Base-by-base conservation (phyloP, 2,113 vertebrate species). In the Brachirus orientalis region DNA sequence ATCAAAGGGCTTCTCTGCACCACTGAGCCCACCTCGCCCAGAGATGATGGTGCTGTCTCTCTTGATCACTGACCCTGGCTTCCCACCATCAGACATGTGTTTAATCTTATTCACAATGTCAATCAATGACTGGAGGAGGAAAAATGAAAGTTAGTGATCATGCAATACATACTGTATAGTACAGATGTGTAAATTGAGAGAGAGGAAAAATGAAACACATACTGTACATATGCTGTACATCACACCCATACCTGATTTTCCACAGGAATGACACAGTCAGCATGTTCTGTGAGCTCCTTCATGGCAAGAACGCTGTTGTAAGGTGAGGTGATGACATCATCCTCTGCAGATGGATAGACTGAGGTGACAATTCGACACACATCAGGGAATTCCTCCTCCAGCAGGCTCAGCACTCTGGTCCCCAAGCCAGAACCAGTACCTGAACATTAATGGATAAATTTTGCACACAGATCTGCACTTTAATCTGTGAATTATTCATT, bases 341-440 rank as follows among this genome's bases (percentile, higher is more conserved):
- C 97, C 66, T 98, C 97, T 14, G 86, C 85, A 12, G 96, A 98
- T 1, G 98, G 97, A 84, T 95, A 99, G 73, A 99, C 75, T 4
- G 96, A 94, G 36, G 95, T 96, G 54, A 98, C 96, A 17, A 98
- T 95, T 77, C 96, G 93, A 72, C 95, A 95, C 5, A 98, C 96
- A 71, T 97, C 96, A 12, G 97, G 96, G 66, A 98, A 99, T 85
- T 99, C 96, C 1, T 99, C 98, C 78, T 98, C 92, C 48, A 99
- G 94, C 13, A 98, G 80, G 60, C 91, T 93, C 61, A 99, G 90
- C 62, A 99, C 91, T 87, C 91, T 95, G 44, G 97, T 98, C 69
- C 98, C 98, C 75, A 99, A 92, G 46, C 98, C 98, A 19, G 98
- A 98, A 59, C 98, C 97, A 37, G 98, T 99, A 46, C 98, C 98